Evolutionary conservation across 2,888 invertebrate genomes (phyloP).

Genomic region (Drosophila parthenogenetica): DNA sequence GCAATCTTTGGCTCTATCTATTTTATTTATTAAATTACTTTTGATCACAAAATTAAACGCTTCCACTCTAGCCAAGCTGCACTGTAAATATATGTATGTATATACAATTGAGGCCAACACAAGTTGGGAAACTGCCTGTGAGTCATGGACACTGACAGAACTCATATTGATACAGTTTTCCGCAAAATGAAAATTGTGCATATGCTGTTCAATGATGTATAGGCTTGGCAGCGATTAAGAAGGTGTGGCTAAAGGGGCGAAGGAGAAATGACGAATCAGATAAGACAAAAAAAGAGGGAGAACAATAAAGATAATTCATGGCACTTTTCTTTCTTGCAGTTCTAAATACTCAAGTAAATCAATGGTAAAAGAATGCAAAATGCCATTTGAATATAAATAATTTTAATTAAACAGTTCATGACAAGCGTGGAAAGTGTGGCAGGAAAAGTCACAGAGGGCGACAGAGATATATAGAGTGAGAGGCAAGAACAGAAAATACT

Average conservation of each 20-base stretch:
- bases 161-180: conserved; percentile 60
- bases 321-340: conserved; percentile 28
- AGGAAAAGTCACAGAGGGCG: conserved; percentile 8
- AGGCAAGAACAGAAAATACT: no score
- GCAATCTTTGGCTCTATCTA: no score
- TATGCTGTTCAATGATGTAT: conserved; percentile 62
- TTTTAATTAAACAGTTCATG: conserved; percentile 41
- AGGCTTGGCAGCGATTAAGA: conserved; percentile 19
- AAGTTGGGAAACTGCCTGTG: conserved; percentile 57
- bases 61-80: conserved; percentile 13
- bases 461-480: conserved; percentile 7
- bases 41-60: neutral
- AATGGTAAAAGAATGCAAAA: conserved; percentile 18
- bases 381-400: conserved; percentile 49
- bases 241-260: neutral
- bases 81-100: conserved; percentile 3
- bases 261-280: neutral
- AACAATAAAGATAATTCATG: conserved; percentile 41
- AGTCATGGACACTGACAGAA: conserved; percentile 51
- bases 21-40: neutral
- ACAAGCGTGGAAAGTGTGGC: conserved; percentile 61
- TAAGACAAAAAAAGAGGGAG: neutral
- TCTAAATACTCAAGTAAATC: conserved; percentile 38
- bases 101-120: conserved; percentile 56
- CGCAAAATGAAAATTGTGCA: conserved; percentile 30